Evolutionary conservation across 2,113 vertebrate species (phyloP).

Genomic region (Sus scrofa): T2T-Sscrofa CM000828.6:72593501-72594000

Average conservation of each 20-base stretch:
- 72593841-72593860: not conserved
- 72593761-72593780: conserved; percentile 66
- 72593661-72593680: not conserved
- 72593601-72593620: too few species aligned
- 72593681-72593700: conserved; percentile 56
- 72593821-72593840: not conserved
- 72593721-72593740: conserved; percentile 44
- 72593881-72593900: not conserved
- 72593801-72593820: conserved; percentile 12
- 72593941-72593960: not conserved
- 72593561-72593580: not conserved
- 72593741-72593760: conserved; percentile 69
- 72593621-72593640: not conserved
- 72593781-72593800: conserved; percentile 66
- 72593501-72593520: accelerated
- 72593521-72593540: not conserved
- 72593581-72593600: too few species aligned
- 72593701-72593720: conserved; percentile 46
- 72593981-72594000: not conserved
- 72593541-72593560: not conserved
- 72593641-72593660: not conserved
- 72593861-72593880: not conserved
- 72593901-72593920: not conserved
- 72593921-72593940: not conserved
- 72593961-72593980: not conserved